Percentiles rank a stretch among this genome's conserved stretches.
These are phyloP conservation scores for Riparia riparia DNA, from an alignment of 2,113 vertebrate genomes.

Conservation along the genomic window DNA sequence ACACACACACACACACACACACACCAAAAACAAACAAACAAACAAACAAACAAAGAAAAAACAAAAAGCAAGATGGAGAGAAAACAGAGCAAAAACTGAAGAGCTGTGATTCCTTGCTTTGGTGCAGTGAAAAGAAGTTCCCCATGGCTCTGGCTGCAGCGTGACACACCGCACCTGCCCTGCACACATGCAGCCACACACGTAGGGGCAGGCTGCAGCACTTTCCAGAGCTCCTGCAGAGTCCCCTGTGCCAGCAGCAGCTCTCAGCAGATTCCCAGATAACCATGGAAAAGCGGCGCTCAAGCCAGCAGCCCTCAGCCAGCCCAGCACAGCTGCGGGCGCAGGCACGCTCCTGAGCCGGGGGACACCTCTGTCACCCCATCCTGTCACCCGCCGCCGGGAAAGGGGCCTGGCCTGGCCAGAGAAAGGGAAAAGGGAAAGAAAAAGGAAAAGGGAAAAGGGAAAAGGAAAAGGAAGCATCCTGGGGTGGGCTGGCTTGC, in stretches of 20 bases:
- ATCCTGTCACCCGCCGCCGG: background rate
- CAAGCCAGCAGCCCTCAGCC: fast-evolving
- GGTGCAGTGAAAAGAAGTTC: background rate
- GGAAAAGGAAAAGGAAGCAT: too few species aligned
- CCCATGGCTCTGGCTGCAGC: background rate
- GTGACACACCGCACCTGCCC: fast-evolving
- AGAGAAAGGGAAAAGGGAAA: too few species aligned
- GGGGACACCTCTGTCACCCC: background rate
- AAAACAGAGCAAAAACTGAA: background rate
- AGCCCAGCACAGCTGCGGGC: background rate
- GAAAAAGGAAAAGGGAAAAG: too few species aligned
- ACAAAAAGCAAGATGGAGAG: fast-evolving
- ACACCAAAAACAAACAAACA: too few species aligned
- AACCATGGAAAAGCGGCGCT: fast-evolving
- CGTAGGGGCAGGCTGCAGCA: background rate
- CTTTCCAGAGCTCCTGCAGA: background rate
- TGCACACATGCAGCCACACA: background rate
- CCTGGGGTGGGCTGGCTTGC: too few species aligned
- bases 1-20: too few species aligned
- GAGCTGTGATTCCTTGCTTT: background rate
- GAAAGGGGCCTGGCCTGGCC: background rate
- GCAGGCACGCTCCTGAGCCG: fast-evolving
- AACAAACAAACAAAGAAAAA: too few species aligned
- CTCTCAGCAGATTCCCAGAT: background rate
- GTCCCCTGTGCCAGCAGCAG: background rate